These are phyloP conservation scores for Notoglanidium macrostoma DNA, from an alignment of 2,797 vertebrate genomes.

Conservation along the genomic window DNA sequence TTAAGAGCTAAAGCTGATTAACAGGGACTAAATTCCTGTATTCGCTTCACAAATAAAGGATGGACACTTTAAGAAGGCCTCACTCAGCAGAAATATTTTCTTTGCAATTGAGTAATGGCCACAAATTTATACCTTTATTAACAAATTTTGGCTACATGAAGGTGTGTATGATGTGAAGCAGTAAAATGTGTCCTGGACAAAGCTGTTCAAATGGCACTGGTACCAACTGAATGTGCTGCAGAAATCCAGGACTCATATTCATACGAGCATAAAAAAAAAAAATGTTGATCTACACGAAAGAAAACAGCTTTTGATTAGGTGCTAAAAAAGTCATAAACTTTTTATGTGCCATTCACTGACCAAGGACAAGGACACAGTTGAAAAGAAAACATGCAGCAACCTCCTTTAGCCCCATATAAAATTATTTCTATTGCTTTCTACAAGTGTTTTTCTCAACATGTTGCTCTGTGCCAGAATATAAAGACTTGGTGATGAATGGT, in stretches of 20 bases:
- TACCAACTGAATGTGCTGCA: conserved; percentile 11
- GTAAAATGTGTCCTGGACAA: neutral
- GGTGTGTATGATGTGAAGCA: neutral
- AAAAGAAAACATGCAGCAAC: conserved; percentile 41
- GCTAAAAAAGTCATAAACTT: conserved; percentile 44
- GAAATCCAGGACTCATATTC: conserved; percentile 22
- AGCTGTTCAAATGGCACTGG: neutral
- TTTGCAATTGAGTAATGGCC: neutral
- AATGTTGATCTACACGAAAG: conserved; percentile 11
- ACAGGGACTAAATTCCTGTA: neutral
- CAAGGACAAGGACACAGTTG: conserved; percentile 49
- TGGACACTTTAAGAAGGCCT: neutral
- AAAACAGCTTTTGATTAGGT: conserved; percentile 42
- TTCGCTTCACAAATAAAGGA: no score
- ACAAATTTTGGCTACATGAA: neutral
- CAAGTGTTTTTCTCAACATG: conserved; percentile 38
- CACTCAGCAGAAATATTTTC: neutral
- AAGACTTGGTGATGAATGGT: conserved; percentile 73
- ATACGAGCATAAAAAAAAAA: conserved; percentile 37
- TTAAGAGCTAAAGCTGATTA: conserved; percentile 27
- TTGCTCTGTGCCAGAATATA: conserved; percentile 57
- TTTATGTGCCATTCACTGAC: conserved; percentile 49
- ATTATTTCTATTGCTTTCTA: conserved; percentile 49
- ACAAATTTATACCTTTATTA: neutral
- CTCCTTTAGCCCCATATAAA: conserved; percentile 33